phyloP scores from a whole-genome alignment of 2,797 vertebrate species.

The Dicrostonyx torquatus region DNA sequence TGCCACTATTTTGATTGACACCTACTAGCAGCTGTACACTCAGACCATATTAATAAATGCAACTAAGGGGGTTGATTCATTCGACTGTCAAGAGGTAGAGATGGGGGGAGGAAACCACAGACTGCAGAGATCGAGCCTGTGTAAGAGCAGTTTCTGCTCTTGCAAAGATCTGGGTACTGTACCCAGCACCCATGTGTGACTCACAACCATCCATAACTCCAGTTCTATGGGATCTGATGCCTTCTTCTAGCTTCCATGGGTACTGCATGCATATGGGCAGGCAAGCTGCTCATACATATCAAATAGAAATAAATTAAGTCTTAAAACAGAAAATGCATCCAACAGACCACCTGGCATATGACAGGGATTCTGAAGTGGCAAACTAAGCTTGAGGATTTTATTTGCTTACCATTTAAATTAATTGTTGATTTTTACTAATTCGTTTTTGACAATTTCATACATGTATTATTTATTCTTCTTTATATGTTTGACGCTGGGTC shows the following conservation, averaged over 20 bases:
- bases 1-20: not conserved
- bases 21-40: not conserved
- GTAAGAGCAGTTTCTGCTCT: not conserved
- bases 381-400: not conserved
- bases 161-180: not conserved
- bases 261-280: not conserved
- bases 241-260: not conserved
- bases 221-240: not conserved
- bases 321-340: slow-evolving; percentile 17
- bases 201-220: not conserved
- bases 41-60: not conserved
- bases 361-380: not conserved
- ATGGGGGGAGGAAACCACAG: not conserved
- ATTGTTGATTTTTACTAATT: not conserved
- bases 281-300: not conserved
- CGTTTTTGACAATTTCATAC: not conserved
- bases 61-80: not conserved
- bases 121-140: not conserved
- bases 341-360: not conserved
- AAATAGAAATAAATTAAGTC: not conserved
- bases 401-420: not conserved
- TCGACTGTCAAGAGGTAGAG: not conserved
- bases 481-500: not conserved
- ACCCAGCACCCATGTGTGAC: not conserved
- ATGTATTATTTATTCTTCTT: not conserved